These are phyloP conservation scores for Ennomos fuscantarius DNA, from an alignment of 2,888 invertebrate genomes.

Conservation along the genomic window DNA sequence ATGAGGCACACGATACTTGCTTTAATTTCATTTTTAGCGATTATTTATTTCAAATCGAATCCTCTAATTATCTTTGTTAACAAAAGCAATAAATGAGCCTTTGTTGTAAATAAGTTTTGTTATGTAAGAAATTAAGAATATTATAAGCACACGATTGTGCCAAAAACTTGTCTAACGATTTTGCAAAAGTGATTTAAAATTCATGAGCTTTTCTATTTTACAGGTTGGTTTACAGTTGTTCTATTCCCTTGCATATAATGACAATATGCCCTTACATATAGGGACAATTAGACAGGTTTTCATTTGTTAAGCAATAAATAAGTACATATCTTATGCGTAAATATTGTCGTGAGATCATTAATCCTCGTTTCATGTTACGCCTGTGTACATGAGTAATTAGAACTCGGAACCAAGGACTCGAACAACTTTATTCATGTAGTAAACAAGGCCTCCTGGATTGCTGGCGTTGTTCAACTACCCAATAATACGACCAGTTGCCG, in stretches of 20 bases:
- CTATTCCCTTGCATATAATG: not conserved
- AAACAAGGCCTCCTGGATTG: too few species aligned
- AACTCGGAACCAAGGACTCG: too few species aligned
- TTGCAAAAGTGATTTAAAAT: not conserved
- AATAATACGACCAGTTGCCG: too few species aligned
- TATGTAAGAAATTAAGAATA: constrained; percentile 51
- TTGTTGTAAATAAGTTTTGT: constrained; percentile 63
- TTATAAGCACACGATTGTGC: constrained; percentile 74
- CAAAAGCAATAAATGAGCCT: constrained; percentile 78
- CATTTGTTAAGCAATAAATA: too few species aligned
- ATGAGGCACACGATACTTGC: constrained; percentile 49
- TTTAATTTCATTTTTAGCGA: constrained; percentile 32
- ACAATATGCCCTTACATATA: too few species aligned
- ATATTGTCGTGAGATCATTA: too few species aligned
- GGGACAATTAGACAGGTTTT: too few species aligned
- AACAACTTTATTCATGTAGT: too few species aligned
- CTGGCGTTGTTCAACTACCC: too few species aligned
- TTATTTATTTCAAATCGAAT: constrained; percentile 28
- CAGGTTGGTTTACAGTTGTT: not conserved
- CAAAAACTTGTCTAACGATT: constrained; percentile 56
- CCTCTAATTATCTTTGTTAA: constrained; percentile 45
- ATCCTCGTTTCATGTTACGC: too few species aligned
- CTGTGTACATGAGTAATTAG: too few species aligned
- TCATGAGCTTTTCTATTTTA: constrained; percentile 1
- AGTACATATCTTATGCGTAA: too few species aligned